phyloP scores from a whole-genome alignment of 2,888 invertebrate genomes.

The Nymphalis c-album region DNA sequence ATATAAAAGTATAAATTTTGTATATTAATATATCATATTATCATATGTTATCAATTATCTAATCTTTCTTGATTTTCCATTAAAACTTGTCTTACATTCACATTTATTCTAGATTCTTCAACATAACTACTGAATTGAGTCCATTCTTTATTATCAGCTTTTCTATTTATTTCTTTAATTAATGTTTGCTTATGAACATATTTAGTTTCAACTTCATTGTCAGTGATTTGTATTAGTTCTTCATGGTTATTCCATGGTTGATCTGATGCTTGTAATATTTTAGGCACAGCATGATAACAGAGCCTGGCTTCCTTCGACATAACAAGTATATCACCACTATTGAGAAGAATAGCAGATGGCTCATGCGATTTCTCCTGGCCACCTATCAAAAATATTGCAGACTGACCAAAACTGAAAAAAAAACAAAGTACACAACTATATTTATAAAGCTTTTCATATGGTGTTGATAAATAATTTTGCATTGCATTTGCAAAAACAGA shows the following conservation, averaged over 20 bases:
- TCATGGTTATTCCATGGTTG: slow-evolving; percentile 73
- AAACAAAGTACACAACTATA: neutral
- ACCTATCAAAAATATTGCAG: slow-evolving; percentile 96
- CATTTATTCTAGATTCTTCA: slow-evolving; percentile 90
- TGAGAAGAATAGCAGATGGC: slow-evolving; percentile 87
- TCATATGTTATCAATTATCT: slow-evolving; percentile 46
- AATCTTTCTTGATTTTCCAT: slow-evolving; percentile 79
- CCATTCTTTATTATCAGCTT: slow-evolving; percentile 69
- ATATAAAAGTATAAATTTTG: slow-evolving; percentile 16
- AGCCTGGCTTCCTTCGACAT: slow-evolving; percentile 93
- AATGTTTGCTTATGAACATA: slow-evolving; percentile 51
- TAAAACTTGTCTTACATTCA: slow-evolving; percentile 96
- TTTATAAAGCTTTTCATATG: neutral
- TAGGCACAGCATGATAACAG: slow-evolving; percentile 96
- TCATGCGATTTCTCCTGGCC: slow-evolving; percentile 85
- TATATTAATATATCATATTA: slow-evolving; percentile 42
- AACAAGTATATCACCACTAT: slow-evolving; percentile 94
- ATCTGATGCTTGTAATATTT: slow-evolving; percentile 83
- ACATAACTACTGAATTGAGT: slow-evolving; percentile 83
- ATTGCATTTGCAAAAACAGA: too few relatives aligned
- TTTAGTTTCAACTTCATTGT: slow-evolving; percentile 46
- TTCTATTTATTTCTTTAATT: slow-evolving; percentile 48
- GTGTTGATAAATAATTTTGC: too few relatives aligned
- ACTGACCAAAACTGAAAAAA: slow-evolving; percentile 94
- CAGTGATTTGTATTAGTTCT: slow-evolving; percentile 25